phyloP scores from a whole-genome alignment of 2,888 invertebrate species.

The Melinaea menophilus region DNA sequence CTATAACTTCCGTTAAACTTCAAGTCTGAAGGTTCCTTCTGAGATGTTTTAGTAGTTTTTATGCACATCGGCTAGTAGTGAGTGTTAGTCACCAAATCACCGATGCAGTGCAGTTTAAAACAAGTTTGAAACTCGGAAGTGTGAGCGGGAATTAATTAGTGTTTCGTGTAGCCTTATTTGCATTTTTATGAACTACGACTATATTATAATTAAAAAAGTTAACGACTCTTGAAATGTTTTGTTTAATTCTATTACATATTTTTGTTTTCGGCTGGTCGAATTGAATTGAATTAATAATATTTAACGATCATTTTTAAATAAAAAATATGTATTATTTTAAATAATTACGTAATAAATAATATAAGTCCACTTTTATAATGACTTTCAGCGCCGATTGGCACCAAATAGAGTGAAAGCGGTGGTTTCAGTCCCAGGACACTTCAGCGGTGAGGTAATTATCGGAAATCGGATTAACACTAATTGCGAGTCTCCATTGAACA shows the following conservation, averaged over 20 bases:
- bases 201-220: neutral
- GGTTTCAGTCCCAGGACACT: slow-evolving; percentile 9
- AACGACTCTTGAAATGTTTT: neutral
- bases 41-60: too few relatives aligned
- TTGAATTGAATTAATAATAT: too few relatives aligned
- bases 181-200: slow-evolving; percentile 26
- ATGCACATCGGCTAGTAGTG: neutral
- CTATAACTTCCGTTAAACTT: too few relatives aligned
- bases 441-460: slow-evolving; percentile 15
- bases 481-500: slow-evolving; percentile 1
- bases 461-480: slow-evolving; percentile 18
- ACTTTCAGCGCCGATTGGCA: neutral
- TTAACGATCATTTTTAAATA: too few relatives aligned
- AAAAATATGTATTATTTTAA: too few relatives aligned
- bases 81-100: neutral
- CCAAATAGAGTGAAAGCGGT: slow-evolving; percentile 9
- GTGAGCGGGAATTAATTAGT: slow-evolving; percentile 29
- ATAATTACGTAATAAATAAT: neutral
- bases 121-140: slow-evolving; percentile 7
- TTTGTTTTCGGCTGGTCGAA: too few relatives aligned
- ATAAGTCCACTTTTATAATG: neutral
- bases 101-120: neutral
- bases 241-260: neutral
- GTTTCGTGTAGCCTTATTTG: slow-evolving; percentile 24
- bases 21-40: too few relatives aligned